phyloP scores from a whole-genome alignment of 2,113 vertebrate genomes.

The Progne subis region DNA sequence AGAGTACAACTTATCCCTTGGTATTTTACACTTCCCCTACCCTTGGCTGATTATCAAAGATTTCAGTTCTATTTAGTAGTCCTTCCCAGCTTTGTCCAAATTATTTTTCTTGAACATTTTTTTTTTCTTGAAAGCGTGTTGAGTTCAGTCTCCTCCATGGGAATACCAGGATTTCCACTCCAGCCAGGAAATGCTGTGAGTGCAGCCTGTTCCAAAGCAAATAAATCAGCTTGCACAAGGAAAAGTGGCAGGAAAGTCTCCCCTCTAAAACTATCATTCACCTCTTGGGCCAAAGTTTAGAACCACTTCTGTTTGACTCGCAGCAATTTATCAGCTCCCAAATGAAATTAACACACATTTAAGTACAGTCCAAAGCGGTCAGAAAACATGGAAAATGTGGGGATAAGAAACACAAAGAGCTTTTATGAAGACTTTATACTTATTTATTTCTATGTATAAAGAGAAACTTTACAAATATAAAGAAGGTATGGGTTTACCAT shows the following conservation, averaged over 20 bases:
- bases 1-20: background rate
- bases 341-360: background rate
- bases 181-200: background rate
- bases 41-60: constrained; percentile 25
- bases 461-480: background rate
- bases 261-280: background rate
- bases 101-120: constrained; percentile 23
- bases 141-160: background rate
- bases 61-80: constrained; percentile 4
- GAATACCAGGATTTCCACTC: background rate
- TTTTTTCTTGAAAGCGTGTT: background rate
- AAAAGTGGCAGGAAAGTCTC: background rate
- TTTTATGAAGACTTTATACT: background rate
- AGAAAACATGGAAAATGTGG: background rate
- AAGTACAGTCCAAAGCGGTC: background rate
- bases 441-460: background rate
- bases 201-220: background rate
- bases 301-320: background rate
- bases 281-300: background rate
- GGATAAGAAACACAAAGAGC: background rate
- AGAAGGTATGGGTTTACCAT: background rate
- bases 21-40: constrained; percentile 33
- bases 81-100: constrained; percentile 17
- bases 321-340: background rate
- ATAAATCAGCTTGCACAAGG: background rate